Evolutionary conservation across 2,888 invertebrate species (phyloP).

Genomic region (Chorisops tibialis): DNA sequence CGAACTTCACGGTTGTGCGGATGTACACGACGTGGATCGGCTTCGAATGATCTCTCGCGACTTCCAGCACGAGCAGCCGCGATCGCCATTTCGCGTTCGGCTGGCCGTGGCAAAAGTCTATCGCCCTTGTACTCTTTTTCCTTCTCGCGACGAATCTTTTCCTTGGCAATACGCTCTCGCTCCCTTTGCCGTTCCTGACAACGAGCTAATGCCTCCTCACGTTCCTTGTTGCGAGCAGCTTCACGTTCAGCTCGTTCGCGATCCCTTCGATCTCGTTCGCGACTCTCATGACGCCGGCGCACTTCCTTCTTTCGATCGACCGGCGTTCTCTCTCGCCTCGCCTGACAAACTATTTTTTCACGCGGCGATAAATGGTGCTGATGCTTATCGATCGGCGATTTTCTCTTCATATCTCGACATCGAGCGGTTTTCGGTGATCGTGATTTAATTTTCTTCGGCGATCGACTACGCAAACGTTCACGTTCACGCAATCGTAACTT

Average conservation of each 20-base stretch:
- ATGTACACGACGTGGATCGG: conserved; percentile 30
- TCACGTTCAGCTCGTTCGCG: conserved; percentile 56
- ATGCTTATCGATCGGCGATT: conserved; percentile 39
- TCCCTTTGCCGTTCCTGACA: conserved; percentile 63
- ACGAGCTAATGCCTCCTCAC: conserved; percentile 64
- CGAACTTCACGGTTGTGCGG: conserved; percentile 26
- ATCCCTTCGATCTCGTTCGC: conserved; percentile 61
- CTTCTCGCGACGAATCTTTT: conserved; percentile 53
- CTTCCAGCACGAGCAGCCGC: conserved; percentile 53
- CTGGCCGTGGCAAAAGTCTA: conserved; percentile 61
- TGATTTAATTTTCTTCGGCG: conserved; percentile 57
- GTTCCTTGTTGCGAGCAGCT: conserved; percentile 60
- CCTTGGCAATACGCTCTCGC: conserved; percentile 50
- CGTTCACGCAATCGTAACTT: conserved; percentile 49
- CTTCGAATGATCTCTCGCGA: conserved; percentile 44
- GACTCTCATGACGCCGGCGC: conserved; percentile 46
- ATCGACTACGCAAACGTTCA: conserved; percentile 53
- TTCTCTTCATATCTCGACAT: conserved; percentile 54
- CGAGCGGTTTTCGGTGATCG: conserved; percentile 56
- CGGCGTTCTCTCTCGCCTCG: conserved; percentile 48
- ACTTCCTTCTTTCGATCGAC: conserved; percentile 35
- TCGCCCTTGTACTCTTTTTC: conserved; percentile 57
- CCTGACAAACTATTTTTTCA: conserved; percentile 49
- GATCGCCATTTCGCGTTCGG: conserved; percentile 62
- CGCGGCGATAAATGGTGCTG: conserved; percentile 45